Evolutionary conservation across 2,797 vertebrate genomes (phyloP), one percentile per base, ranked within the genome.

Genomic region (Enteromius trimaculatus): DNA sequence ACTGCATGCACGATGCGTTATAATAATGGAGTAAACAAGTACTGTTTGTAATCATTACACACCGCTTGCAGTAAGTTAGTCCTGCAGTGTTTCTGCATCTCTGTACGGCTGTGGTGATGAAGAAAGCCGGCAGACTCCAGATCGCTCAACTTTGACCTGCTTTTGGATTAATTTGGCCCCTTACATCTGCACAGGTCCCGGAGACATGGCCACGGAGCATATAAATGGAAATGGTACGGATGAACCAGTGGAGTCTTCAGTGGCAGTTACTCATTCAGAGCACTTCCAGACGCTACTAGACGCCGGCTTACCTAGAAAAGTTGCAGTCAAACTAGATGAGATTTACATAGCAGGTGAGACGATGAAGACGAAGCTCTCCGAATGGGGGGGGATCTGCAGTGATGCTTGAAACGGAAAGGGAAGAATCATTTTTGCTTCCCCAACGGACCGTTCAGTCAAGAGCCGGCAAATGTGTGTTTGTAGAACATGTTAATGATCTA

Each of bases 271-370:
- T 96, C 98, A 97, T 97, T 98, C 98, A 96, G 98, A 99, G 96
- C 97, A 99, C 97, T 99, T 99, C 96, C 97, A 99, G 97, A 97
- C 98, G 95, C 98, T 99, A 96, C 96, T 99, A 96, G 98, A 98
- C 94, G 97, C 97, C 96, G 98, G 98, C 97, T 98, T 99, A 98
- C 97, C 97, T 97, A 97, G 98, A 97, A 98, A 99, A 98, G 98
- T 99, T 97, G 98, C 98, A 96, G 98, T 98, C 97, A 99, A 99
- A 97, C 97, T 99, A 97, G 98, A 99, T 95, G 98, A 99, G 98
- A 99, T 99, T 97, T 99, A 99, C 96, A 94, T 99, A 97, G 97
- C 98, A 99, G 98, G 98, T 99, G 98, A 98, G 97, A 94, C 93
- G n/a, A 19, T 39, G 26, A 23, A 2, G 6, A 14, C 13, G 14